Evolutionary conservation across 2,113 vertebrate species (phyloP).

Genomic region (Cyanoliseus patagonus): DNA sequence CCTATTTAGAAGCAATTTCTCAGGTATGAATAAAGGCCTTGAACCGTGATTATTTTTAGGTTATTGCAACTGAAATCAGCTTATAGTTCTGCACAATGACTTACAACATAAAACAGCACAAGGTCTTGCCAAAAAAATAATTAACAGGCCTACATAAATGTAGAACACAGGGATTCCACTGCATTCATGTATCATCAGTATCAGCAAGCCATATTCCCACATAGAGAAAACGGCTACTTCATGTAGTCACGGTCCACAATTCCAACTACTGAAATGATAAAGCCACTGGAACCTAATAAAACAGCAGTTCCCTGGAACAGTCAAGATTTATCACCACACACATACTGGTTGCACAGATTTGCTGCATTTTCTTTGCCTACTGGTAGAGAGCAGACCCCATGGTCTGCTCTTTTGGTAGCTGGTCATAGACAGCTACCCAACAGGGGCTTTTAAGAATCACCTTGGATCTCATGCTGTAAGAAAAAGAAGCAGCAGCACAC

Average conservation of each 20-base stretch:
- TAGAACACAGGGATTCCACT: neutral
- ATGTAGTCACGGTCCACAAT: rapidly evolving
- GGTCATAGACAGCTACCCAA: rapidly evolving
- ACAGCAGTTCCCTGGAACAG: neutral
- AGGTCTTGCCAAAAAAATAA: neutral
- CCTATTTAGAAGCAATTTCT: neutral
- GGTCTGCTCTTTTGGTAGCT: neutral
- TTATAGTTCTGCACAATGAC: neutral
- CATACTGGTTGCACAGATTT: neutral
- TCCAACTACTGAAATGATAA: neutral
- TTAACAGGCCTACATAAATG: neutral
- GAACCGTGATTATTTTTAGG: neutral
- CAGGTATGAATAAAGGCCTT: neutral
- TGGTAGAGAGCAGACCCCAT: neutral
- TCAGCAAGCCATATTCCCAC: neutral
- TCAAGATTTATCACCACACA: neutral
- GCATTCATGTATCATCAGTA: neutral
- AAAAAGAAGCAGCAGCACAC: neutral
- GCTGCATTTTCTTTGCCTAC: neutral
- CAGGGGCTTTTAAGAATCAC: neutral
- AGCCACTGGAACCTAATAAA: neutral
- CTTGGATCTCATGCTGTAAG: neutral
- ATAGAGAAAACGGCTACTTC: neutral
- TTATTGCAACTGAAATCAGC: neutral
- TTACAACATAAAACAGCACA: neutral